Evolutionary conservation across 2,797 vertebrate genomes (phyloP).

Genomic region (Pseudomugil tenellus): DNA sequence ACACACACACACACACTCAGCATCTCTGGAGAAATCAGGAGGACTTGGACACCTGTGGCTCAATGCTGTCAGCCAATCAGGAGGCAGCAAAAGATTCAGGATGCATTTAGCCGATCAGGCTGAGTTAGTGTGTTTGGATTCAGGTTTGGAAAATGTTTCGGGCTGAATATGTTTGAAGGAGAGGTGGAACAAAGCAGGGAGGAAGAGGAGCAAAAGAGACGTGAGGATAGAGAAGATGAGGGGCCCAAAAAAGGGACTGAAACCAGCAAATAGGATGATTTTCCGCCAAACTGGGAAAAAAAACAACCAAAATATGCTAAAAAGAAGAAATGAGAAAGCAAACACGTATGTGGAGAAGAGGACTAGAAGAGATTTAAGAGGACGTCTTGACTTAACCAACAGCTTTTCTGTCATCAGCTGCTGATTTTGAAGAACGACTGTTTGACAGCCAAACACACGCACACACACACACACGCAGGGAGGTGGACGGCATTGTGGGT

Average conservation of each 20-base stretch:
- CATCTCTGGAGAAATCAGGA: slow-evolving; percentile 46
- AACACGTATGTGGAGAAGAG: not conserved
- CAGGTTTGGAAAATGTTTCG: slow-evolving; percentile 30
- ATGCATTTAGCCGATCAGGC: slow-evolving; percentile 13
- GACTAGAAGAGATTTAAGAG: slow-evolving; percentile 16
- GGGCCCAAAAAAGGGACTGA: not conserved
- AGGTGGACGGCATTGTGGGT: slow-evolving; percentile 53
- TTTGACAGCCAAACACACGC: slow-evolving; percentile 19
- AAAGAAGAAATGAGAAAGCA: not conserved
- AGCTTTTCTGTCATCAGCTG: slow-evolving; percentile 55
- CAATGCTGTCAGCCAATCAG: slow-evolving; percentile 53
- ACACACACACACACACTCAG: not conserved
- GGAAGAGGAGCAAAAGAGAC: not conserved
- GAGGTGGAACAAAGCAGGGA: not conserved
- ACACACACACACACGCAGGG: slow-evolving; percentile 5
- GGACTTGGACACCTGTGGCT: slow-evolving; percentile 52
- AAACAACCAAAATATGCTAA: not conserved
- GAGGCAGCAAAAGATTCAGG: slow-evolving; percentile 31
- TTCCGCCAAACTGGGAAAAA: too few species aligned
- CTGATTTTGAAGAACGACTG: slow-evolving; percentile 53
- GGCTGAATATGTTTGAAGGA: not conserved
- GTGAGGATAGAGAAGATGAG: not conserved
- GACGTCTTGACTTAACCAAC: slow-evolving; percentile 45
- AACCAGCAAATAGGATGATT: not conserved
- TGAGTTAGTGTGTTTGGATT: slow-evolving; percentile 3